phyloP scores from a whole-genome alignment of 2,113 vertebrate species.

The Merops nubicus region DNA sequence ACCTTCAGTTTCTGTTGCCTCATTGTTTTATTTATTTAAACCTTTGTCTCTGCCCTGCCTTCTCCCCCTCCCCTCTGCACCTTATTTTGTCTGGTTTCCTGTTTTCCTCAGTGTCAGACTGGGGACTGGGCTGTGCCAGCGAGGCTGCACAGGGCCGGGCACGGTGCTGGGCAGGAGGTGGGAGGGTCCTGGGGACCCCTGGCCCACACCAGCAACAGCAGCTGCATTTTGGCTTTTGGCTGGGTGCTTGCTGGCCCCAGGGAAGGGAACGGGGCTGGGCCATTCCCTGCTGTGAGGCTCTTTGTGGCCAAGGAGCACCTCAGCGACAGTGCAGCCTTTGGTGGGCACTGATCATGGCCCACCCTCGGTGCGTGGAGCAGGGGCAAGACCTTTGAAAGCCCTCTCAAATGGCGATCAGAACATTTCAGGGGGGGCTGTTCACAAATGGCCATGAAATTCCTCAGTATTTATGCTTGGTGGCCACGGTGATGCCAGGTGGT shows the following conservation, averaged over 20 bases:
- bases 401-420: background rate
- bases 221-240: background rate
- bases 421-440: background rate
- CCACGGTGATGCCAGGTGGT: accelerated
- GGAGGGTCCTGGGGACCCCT: background rate
- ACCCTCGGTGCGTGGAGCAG: accelerated
- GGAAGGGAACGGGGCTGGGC: background rate
- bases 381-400: background rate
- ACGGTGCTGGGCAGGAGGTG: background rate
- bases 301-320: accelerated
- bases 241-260: background rate
- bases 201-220: accelerated
- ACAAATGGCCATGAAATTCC: background rate
- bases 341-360: accelerated
- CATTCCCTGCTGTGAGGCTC: accelerated
- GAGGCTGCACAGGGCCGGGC: background rate
- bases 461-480: background rate
- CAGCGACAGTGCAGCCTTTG: accelerated
- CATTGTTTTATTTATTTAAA: background rate
- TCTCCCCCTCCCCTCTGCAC: background rate
- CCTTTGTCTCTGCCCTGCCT: background rate
- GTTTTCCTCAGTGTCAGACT: background rate
- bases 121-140: background rate
- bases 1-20: background rate
- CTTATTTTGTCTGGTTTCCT: background rate